phyloP scores from a whole-genome alignment of 2,888 invertebrate species.

The Cantharis flavilabris region DNA sequence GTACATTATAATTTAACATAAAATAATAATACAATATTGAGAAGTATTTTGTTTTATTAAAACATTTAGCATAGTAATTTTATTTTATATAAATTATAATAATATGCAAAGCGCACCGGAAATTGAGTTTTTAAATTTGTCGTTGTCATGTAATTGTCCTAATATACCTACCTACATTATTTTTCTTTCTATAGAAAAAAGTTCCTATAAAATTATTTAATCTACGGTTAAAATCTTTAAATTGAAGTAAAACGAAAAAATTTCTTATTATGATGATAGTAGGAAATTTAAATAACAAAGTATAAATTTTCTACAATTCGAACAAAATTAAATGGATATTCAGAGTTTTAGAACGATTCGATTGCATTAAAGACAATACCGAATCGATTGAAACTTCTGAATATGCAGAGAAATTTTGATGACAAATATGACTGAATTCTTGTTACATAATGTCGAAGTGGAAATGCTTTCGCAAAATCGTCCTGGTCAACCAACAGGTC shows the following conservation, averaged over 20 bases:
- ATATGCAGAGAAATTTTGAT: neutral
- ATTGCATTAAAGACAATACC: neutral
- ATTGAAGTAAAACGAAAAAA: neutral
- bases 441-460: neutral
- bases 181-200: neutral
- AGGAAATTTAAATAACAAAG: neutral
- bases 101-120: neutral
- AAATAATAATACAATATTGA: conserved; percentile 24
- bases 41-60: conserved; percentile 3
- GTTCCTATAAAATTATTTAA: neutral
- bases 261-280: neutral
- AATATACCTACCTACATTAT: neutral
- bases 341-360: neutral
- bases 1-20: conserved; percentile 24
- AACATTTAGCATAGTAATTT: neutral
- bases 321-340: neutral
- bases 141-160: neutral
- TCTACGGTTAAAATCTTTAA: neutral
- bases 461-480: neutral
- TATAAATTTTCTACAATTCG: neutral
- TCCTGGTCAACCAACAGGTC: neutral
- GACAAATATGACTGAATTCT: neutral
- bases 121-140: neutral
- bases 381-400: neutral
- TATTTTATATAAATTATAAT: neutral